phyloP scores from a whole-genome alignment of 2,113 vertebrate genomes.

The Podocnemis expansa region DNA sequence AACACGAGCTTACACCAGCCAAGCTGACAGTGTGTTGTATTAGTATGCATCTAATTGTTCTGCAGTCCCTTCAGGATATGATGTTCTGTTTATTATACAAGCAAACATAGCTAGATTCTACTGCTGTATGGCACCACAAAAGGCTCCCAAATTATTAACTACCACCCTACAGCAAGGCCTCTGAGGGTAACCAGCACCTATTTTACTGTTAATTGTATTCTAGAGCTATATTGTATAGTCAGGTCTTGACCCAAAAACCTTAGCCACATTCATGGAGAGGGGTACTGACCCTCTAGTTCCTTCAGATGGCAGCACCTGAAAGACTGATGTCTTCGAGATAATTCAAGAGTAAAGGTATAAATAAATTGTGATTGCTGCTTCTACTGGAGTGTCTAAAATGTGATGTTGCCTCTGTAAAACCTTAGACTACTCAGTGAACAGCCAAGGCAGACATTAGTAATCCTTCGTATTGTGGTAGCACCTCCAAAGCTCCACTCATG shows the following conservation, averaged over 20 bases:
- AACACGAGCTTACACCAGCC: conserved; percentile 25
- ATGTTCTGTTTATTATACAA: conserved; percentile 50
- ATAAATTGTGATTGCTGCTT: conserved; percentile 8
- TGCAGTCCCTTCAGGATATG: conserved; percentile 42
- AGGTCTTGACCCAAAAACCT: conserved; percentile 17
- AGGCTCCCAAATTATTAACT: not conserved
- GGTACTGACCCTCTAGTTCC: conserved; percentile 68
- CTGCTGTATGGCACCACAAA: conserved; percentile 64
- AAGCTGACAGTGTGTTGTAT: not conserved
- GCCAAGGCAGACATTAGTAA: not conserved
- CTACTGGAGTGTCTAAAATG: conserved; percentile 23
- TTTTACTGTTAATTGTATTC: conserved; percentile 44
- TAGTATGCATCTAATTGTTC: not conserved
- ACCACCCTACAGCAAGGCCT: conserved; percentile 42
- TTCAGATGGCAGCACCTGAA: conserved; percentile 74
- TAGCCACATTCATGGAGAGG: conserved; percentile 13
- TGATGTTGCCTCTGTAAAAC: conserved; percentile 12
- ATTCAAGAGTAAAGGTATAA: conserved; percentile 43
- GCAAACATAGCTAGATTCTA: conserved; percentile 39
- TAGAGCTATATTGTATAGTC: conserved; percentile 28
- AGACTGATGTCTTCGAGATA: conserved; percentile 60
- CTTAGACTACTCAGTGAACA: not conserved
- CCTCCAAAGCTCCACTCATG: fast-evolving
- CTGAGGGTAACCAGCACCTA: conserved; percentile 40
- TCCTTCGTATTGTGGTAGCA: fast-evolving